phyloP scores from a whole-genome alignment of 1,140 invertebrate genomes.

The Battus philenor region DNA sequence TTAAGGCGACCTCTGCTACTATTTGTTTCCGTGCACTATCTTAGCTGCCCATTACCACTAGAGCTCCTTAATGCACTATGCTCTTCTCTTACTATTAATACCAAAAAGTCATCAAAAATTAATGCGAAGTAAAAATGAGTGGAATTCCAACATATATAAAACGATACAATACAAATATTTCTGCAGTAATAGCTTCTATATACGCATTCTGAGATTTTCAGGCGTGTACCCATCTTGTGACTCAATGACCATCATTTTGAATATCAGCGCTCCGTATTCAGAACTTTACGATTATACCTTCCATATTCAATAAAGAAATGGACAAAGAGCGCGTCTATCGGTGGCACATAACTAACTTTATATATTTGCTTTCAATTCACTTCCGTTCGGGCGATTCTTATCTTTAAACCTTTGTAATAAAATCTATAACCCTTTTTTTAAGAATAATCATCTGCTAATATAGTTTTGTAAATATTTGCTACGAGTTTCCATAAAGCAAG shows the following conservation, averaged over 20 bases:
- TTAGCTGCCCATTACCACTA: too few species aligned
- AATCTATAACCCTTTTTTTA: neutral
- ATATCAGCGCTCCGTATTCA: conserved; percentile 39
- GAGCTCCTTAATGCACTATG: too few species aligned
- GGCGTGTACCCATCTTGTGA: too few species aligned
- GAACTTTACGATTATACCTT: conserved; percentile 49
- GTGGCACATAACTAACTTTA: conserved; percentile 13
- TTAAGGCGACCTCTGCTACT: too few species aligned
- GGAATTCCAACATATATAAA: too few species aligned
- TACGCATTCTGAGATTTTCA: too few species aligned
- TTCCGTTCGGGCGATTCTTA: neutral
- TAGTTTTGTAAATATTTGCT: conserved; percentile 16
- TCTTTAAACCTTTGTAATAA: neutral
- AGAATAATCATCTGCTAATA: neutral
- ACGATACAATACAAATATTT: too few species aligned
- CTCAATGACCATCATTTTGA: conserved; percentile 26
- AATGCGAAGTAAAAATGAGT: too few species aligned
- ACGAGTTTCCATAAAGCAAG: conserved; percentile 19
- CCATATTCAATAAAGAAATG: conserved; percentile 43
- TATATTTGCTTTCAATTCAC: neutral
- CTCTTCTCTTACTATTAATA: too few species aligned
- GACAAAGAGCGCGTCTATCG: conserved; percentile 32
- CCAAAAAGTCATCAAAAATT: too few species aligned
- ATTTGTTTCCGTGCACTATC: too few species aligned
- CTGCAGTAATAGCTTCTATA: too few species aligned